Evolutionary conservation across 2,113 vertebrate genomes (phyloP), one percentile per base, ranked within the genome.

Genomic region (Cochlearius cochlearius): DNA sequence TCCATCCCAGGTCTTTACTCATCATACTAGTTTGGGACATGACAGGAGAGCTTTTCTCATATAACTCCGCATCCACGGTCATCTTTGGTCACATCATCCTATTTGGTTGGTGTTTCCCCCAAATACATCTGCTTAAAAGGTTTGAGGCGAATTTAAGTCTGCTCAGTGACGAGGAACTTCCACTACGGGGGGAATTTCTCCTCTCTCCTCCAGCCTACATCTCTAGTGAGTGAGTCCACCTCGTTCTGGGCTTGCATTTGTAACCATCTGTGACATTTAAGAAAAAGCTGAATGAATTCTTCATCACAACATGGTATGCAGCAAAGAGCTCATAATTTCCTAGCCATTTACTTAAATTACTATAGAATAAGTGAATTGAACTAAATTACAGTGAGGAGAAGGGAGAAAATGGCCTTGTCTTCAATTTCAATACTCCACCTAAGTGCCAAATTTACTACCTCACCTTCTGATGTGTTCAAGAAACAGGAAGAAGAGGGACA

Each of bases 181-280:
- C 64, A 66, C 47, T 47, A 16, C 38, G 36, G 80, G 55, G 38
- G 85, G 45, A 77, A 87, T 71, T 84, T 52, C 36, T 78, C 41
- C 19, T 85, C 32, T 68, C 8, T 26, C 7, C 45, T 86, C 45
- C 58, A 88, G 64, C 21, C 50, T 62, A 50, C 14, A 0, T 59
- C 19, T 52, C 22, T 47, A 80, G 16, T 53, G 17, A 69, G 27
- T 34, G 74, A 92, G 68, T 75, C 30, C 60, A 62, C 27, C 41
- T 91, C 88, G 77, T 88, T 95, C 59, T 74, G 52, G 29, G 52
- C 29, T 93, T 58, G 52, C 59, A 16, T 80, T 83, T 86, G 71
- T 83, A 94, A 77, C 47, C 72, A 69, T 52, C 71, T 86, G 67
- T 80, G 77, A 89, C 84, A 96, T 85, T 91, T 72, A 78, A 85